phyloP scores from a whole-genome alignment of 2,797 vertebrate genomes.

The Phoxinus dragarum region DNA sequence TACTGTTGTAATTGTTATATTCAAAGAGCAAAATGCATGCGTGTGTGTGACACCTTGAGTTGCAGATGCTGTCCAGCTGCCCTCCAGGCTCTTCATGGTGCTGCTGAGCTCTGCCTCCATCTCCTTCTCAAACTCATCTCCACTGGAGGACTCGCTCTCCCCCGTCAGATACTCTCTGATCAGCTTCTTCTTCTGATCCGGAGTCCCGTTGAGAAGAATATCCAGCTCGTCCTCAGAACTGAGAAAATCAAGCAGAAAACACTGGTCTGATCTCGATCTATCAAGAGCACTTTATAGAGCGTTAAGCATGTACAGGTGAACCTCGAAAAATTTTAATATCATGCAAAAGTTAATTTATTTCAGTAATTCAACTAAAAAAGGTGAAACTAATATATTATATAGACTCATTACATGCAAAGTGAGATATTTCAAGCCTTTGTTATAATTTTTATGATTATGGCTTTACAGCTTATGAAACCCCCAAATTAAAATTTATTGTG shows the following conservation, averaged over 20 bases:
- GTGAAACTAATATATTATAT: no score
- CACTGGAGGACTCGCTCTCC: slow-evolving; percentile 96
- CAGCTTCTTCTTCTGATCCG: slow-evolving; percentile 92
- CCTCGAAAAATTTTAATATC: no score
- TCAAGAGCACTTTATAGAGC: no score
- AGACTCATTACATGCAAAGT: no score
- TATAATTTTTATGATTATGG: no score
- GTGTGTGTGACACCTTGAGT: slow-evolving; percentile 43
- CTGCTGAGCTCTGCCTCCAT: slow-evolving; percentile 93
- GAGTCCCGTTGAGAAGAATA: slow-evolving; percentile 90
- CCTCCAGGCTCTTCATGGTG: slow-evolving; percentile 88
- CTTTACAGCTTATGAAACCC: no score
- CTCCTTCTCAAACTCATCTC: slow-evolving; percentile 97
- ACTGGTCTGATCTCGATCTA: neutral
- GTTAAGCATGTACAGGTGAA: no score
- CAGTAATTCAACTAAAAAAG: no score
- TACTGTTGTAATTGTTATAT: neutral
- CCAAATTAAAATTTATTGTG: no score
- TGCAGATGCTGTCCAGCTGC: slow-evolving; percentile 76
- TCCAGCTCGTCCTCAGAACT: slow-evolving; percentile 98
- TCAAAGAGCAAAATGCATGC: neutral
- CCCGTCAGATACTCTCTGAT: slow-evolving; percentile 95
- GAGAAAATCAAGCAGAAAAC: neutral
- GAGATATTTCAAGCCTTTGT: no score
- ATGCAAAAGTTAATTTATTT: no score